phyloP scores from a whole-genome alignment of 2,797 vertebrate species.

The Chloroceryle inda region DNA sequence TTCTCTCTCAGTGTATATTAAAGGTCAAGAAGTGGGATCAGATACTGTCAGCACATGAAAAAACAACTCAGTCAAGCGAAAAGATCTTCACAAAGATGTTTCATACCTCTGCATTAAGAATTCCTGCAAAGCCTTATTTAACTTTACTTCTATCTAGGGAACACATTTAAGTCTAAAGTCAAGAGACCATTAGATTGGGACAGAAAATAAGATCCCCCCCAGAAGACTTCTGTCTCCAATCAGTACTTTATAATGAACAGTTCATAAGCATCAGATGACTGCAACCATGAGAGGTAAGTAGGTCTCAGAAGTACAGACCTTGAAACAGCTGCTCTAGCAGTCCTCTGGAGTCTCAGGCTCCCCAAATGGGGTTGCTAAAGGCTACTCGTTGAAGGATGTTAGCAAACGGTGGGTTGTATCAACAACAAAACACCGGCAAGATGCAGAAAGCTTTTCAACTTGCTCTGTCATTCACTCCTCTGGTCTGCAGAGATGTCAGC shows the following conservation, averaged over 20 bases:
- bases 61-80: conserved; percentile 6
- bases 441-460: conserved; percentile 28
- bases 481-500: conserved; percentile 13
- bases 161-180: background rate
- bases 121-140: conserved; percentile 33
- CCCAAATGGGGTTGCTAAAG: background rate
- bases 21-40: conserved; percentile 67
- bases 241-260: background rate
- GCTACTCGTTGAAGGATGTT: background rate
- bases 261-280: background rate
- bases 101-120: background rate
- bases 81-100: conserved; percentile 36
- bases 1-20: conserved; percentile 24
- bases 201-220: background rate
- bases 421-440: conserved; percentile 29
- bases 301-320: background rate
- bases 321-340: background rate
- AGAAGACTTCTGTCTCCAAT: background rate
- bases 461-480: background rate
- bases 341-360: background rate
- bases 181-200: background rate
- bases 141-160: background rate
- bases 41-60: conserved; percentile 66
- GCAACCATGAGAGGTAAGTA: background rate
- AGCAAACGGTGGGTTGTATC: background rate